phyloP scores from a whole-genome alignment of 2,888 invertebrate genomes.

The Iphiclides podalirius region DNA sequence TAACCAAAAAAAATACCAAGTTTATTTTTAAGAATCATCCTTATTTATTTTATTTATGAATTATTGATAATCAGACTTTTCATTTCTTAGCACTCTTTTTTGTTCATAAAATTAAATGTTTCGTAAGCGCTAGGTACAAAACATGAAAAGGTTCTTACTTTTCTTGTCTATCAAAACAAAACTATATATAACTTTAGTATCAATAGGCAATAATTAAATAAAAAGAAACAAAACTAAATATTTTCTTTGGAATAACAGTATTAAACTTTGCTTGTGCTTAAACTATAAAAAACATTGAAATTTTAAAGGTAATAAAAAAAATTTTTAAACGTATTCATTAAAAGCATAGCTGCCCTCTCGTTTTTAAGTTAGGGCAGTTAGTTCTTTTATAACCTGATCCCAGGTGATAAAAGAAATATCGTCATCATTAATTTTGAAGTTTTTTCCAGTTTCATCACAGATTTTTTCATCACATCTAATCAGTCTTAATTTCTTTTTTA shows the following conservation, averaged over 20 bases:
- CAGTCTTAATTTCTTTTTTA: no score
- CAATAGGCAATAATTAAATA: slow-evolving; percentile 17
- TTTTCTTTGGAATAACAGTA: not conserved
- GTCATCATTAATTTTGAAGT: slow-evolving; percentile 26
- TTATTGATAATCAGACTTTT: no score
- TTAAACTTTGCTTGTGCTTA: slow-evolving; percentile 14
- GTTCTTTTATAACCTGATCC: slow-evolving; percentile 25
- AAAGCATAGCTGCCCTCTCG: slow-evolving; percentile 24
- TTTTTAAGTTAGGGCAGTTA: slow-evolving; percentile 25
- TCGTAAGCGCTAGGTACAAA: slow-evolving; percentile 8
- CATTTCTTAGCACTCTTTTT: no score
- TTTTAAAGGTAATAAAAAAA: no score
- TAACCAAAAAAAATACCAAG: no score
- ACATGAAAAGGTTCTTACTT: no score
- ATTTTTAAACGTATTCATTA: slow-evolving; percentile 24
- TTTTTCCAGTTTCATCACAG: slow-evolving; percentile 25
- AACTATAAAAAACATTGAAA: no score
- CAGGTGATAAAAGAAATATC: slow-evolving; percentile 26
- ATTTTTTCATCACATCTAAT: no score
- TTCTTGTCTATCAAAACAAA: slow-evolving; percentile 20
- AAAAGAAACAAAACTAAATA: no score
- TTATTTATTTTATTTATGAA: no score
- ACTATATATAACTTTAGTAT: slow-evolving; percentile 20
- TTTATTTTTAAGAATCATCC: no score
- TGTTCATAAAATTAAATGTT: no score